Conservation (phyloP, 2,113 vertebrate species). For the Talpa occidentalis region DNA sequence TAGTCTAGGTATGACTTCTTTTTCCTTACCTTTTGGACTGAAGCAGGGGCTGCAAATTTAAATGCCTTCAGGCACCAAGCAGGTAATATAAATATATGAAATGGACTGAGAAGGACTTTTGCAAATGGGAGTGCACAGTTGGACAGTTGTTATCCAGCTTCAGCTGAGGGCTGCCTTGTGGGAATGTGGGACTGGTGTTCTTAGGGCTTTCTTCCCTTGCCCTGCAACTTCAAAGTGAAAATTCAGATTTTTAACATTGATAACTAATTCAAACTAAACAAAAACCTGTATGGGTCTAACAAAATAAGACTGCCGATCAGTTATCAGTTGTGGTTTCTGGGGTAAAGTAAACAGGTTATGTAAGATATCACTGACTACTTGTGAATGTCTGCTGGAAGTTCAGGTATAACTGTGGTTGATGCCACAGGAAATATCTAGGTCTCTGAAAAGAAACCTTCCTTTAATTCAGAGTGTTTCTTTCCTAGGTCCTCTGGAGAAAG, state of each 20-base stretch:
- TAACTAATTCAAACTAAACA: not conserved
- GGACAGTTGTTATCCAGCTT: not conserved
- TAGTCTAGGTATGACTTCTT: slow-evolving; percentile 93
- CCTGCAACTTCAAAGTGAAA: not conserved
- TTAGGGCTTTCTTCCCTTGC: not conserved
- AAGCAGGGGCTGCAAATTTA: not conserved
- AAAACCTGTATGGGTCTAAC: slow-evolving; percentile 14
- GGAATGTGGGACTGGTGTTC: not conserved
- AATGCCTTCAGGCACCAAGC: not conserved
- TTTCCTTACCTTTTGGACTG: slow-evolving; percentile 19
- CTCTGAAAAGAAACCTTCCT: not conserved
- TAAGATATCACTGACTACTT: not conserved
- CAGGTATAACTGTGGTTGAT: slow-evolving; percentile 22
- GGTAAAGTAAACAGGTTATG: not conserved
- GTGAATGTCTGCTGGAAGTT: not conserved
- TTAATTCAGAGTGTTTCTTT: slow-evolving; percentile 62
- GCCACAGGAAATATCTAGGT: not conserved
- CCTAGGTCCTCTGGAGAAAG: slow-evolving; percentile 96
- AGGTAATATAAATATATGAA: not conserved
- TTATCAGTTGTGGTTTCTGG: not conserved
- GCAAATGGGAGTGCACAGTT: not conserved
- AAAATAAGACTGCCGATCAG: not conserved
- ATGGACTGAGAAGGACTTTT: not conserved
- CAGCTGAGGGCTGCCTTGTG: not conserved
- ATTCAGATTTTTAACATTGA: slow-evolving; percentile 41